A percentile compares a stretch with the other conserved stretches of the same genome.
These are phyloP conservation scores for Plutomurus gul DNA, from an alignment of 1,140 invertebrate genomes.

Conservation along the genomic window DNA sequence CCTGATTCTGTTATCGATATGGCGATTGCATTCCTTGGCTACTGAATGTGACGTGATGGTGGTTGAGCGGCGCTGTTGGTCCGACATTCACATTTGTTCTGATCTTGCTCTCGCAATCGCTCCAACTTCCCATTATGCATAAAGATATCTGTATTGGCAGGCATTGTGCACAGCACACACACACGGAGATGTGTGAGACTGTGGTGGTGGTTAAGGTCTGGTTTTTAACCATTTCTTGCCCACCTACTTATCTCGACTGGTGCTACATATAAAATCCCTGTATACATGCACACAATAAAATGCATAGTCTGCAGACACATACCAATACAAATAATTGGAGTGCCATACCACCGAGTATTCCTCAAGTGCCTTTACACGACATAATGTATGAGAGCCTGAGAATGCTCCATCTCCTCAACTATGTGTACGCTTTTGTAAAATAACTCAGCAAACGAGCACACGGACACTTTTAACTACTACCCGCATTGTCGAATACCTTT, in stretches of 20 bases:
- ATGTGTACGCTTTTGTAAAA: not conserved
- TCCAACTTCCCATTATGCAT: too few relatives aligned
- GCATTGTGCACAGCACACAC: too few relatives aligned
- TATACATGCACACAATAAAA: too few relatives aligned
- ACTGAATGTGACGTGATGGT: constrained; percentile 1
- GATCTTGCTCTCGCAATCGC: too few relatives aligned
- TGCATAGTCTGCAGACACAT: not conserved
- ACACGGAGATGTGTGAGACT: too few relatives aligned
- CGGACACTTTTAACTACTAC: too few relatives aligned
- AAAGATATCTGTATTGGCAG: too few relatives aligned
- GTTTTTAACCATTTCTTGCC: not conserved
- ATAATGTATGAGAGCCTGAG: not conserved
- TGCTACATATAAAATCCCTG: too few relatives aligned
- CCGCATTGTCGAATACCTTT: too few relatives aligned
- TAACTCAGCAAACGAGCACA: not conserved
- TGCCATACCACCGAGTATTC: not conserved
- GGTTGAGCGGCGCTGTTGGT: not conserved
- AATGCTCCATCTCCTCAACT: not conserved
- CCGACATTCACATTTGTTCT: not conserved
- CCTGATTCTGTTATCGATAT: not conserved
- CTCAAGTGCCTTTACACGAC: not conserved
- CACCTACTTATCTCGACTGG: too few relatives aligned
- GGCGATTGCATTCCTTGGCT: not conserved
- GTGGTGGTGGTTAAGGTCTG: not conserved
- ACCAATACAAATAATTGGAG: constrained; percentile 10